Evolutionary conservation across 1,140 invertebrate genomes (phyloP).

Genomic region (Pachyrhynchus sulphureomaculatus): DNA sequence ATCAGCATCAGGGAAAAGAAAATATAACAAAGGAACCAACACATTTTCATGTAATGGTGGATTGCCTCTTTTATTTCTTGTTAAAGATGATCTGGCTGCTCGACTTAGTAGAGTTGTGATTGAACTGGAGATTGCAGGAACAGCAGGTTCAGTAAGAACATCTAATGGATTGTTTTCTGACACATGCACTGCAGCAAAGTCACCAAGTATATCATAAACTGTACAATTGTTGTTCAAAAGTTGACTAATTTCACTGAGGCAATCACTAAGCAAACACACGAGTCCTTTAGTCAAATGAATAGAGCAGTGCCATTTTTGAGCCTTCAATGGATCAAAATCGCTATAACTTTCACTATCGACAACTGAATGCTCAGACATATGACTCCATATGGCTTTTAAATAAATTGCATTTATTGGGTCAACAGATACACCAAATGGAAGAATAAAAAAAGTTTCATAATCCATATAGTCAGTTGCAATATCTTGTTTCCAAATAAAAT

Average conservation of each 20-base stretch:
- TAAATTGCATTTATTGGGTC: constrained; percentile 79
- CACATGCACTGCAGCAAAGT: constrained; percentile 41
- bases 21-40: constrained; percentile 77
- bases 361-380: constrained; percentile 81
- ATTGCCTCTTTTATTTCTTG: constrained; percentile 54
- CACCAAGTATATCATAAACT: constrained; percentile 61
- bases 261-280: constrained; percentile 67
- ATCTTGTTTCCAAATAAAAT: constrained; percentile 66
- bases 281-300: constrained; percentile 62
- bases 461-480: constrained; percentile 69
- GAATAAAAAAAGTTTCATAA: constrained; percentile 55
- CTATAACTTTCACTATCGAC: constrained; percentile 85
- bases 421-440: constrained; percentile 82
- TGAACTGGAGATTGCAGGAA: constrained; percentile 58
- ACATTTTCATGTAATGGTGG: constrained; percentile 76
- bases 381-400: constrained; percentile 85
- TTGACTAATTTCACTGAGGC: constrained; percentile 6
- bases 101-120: constrained; percentile 56
- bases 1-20: constrained; percentile 87
- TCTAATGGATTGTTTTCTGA: constrained; percentile 54
- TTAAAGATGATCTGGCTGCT: constrained; percentile 49
- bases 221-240: constrained; percentile 11
- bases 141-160: constrained; percentile 59
- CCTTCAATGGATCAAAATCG: constrained; percentile 83
- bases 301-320: constrained; percentile 75